Evolutionary conservation across 2,888 invertebrate species (phyloP), one percentile per base, ranked within the genome.

Genomic region (Melikaiella ostensackeni): DNA sequence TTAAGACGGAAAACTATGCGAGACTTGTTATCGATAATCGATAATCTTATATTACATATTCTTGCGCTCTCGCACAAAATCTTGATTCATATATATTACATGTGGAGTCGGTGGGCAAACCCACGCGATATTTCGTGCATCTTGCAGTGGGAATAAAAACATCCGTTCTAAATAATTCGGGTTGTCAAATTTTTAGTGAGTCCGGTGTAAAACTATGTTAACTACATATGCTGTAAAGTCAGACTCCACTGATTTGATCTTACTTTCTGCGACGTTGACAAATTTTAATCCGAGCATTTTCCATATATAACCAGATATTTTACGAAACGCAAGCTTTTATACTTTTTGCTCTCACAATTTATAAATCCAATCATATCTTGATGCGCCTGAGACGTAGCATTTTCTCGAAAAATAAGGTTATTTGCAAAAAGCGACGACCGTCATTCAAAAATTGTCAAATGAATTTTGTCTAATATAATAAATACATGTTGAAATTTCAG

Each of bases 391-490:
- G 21, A 55, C 7, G 11, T 55, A 55, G 55, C 21, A 66, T 66
- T 66, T 46, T 46, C 66, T 66, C 19, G 30, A n/a, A 19, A 46
- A 66, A 66, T 66, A 66, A 66, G 27, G 55, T 19, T 24, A n/a
- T 46, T 46, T 24, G 27, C 24, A 38, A 66, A 50, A 30, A 66
- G 27, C 38, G n/a, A 30, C n/a, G 19, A 66, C 46, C 3, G 24
- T 19, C 27, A 16, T 46, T 50, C 6, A 66, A 66, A 66, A 66
- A 30, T 66, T 50, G 27, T 66, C 38, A 64, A 64, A 38, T 0
- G 13, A 16, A 19, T 46, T 13, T 4, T 19, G 19, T 16, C 4
- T 3, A 19, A 16, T 13, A 46, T 19, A 19, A 13, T 3, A 46
- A 16, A 0, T 46, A 46, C 2, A 46, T 46, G 5, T 46, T 46